Evolutionary conservation across 35 echinoderm and acorn worm species (phyloP).

Genomic region (Patiria miniata): DNA sequence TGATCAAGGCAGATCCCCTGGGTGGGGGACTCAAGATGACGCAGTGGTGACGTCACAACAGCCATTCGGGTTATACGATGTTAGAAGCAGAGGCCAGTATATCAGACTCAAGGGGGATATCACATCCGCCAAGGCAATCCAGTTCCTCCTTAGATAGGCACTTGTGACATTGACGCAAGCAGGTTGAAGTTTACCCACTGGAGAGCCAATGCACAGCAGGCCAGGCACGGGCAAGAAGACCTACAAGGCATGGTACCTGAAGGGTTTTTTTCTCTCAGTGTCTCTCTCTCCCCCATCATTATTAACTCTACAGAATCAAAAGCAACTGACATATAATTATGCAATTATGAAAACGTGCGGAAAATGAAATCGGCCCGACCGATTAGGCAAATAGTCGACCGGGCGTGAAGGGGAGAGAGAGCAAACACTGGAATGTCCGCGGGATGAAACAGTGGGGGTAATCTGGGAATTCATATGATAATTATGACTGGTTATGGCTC

Average conservation of each 20-base stretch:
- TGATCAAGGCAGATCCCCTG: background rate
- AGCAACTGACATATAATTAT: conserved; percentile 11
- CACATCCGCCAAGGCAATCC: background rate
- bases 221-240: too few relatives aligned
- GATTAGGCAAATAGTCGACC: background rate
- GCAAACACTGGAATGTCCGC: background rate
- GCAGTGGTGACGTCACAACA: background rate
- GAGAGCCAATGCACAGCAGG: too few relatives aligned
- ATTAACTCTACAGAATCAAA: conserved; percentile 15
- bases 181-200: too few relatives aligned
- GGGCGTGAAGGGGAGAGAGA: background rate
- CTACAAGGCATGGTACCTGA: too few relatives aligned
- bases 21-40: background rate
- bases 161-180: conserved; percentile 22
- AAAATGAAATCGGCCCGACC: conserved; percentile 17
- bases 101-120: too few relatives aligned
- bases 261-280: too few relatives aligned
- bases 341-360: conserved; percentile 23
- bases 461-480: too few relatives aligned
- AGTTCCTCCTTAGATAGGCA: background rate
- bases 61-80: background rate
- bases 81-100: too few relatives aligned
- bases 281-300: too few relatives aligned
- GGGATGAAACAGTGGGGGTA: too few relatives aligned
- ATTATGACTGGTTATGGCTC: too few relatives aligned